Evolutionary conservation across 1,140 invertebrate genomes (phyloP).

Genomic region (Caerostris extrusa): DNA sequence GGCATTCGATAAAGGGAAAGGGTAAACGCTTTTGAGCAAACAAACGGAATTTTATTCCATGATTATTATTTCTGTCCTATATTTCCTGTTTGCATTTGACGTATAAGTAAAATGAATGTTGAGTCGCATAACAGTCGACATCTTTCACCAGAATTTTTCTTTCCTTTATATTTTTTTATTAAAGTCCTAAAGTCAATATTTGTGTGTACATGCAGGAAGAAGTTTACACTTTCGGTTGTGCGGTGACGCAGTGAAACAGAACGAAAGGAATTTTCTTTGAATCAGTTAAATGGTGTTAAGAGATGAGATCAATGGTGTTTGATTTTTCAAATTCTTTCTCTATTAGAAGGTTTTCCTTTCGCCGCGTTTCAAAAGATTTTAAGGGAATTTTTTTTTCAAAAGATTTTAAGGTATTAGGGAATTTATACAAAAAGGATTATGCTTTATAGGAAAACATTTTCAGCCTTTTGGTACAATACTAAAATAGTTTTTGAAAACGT

Average conservation of each 20-base stretch:
- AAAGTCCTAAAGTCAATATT: background rate
- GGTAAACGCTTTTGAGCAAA: background rate
- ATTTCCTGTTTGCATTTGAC: background rate
- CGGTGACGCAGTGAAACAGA: background rate
- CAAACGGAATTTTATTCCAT: conserved; percentile 7
- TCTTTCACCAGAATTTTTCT: background rate
- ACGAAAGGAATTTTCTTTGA: background rate
- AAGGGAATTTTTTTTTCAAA: too few relatives aligned
- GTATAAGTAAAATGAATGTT: background rate
- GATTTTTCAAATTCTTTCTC: too few relatives aligned
- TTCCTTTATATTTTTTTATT: background rate
- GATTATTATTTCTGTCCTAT: conserved; percentile 10
- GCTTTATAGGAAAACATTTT: too few relatives aligned
- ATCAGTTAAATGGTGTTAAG: too few relatives aligned
- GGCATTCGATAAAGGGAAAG: background rate
- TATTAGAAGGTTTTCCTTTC: too few relatives aligned
- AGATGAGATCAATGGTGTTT: too few relatives aligned
- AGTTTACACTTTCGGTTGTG: background rate
- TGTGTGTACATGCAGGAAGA: background rate
- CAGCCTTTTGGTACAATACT: too few relatives aligned
- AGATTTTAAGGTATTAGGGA: too few relatives aligned
- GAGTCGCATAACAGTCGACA: background rate
- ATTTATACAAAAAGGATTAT: too few relatives aligned
- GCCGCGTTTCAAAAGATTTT: too few relatives aligned
- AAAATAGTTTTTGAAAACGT: too few relatives aligned